Base-by-base conservation (phyloP, 2,888 invertebrate genomes). In the Drosophila infuscata region DNA sequence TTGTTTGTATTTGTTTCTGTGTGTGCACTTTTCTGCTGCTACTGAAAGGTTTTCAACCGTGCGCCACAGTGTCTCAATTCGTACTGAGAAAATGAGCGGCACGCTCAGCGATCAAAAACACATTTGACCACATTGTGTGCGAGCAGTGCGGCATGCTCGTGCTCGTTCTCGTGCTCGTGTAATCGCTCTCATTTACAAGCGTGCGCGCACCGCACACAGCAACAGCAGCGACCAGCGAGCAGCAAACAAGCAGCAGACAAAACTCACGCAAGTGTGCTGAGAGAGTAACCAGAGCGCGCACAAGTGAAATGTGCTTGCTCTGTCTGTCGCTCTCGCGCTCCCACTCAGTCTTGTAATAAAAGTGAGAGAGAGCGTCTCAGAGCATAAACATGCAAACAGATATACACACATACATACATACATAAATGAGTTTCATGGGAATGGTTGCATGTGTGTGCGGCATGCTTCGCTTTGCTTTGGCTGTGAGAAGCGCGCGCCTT, bases 51-150 rank as follows among this genome's bases (percentile, higher is more conserved):
- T 86, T 89, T 82, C 89, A 87, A 85, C 85, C 89, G 85, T 86
- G 81, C 89, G 88, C 83, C 76, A 85, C 84, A 88, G 83, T 75
- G 89, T 89, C 79, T 89, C 79, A 83, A 87, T 79, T 84, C 88
- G 83, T 76, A 85, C 81, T 88, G 79, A 70, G 76, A 85, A 82
- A 85, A 80, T 82, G 77, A 82, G 82, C 74, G 73, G 67, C 36
- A 59, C 54, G 74, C 57, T 66, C 74, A 61, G 70, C 67, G 53
- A 68, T 65, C 76, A 80, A 68, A 80, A 76, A 68, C 80, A 72
- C 76, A 72, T 65, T 79, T 61, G 43, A 65, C 58, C 70, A 68
- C 81, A 76, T 75, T 72, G 76, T 59, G 87, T 83, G 83, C 43
- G 79, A 88, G 71, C 75, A 65, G 86, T 71, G 20, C 68, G 52